These are phyloP conservation scores for Oryctes rhinoceros DNA, from an alignment of 1,140 invertebrate genomes.

Conservation along the genomic window DNA sequence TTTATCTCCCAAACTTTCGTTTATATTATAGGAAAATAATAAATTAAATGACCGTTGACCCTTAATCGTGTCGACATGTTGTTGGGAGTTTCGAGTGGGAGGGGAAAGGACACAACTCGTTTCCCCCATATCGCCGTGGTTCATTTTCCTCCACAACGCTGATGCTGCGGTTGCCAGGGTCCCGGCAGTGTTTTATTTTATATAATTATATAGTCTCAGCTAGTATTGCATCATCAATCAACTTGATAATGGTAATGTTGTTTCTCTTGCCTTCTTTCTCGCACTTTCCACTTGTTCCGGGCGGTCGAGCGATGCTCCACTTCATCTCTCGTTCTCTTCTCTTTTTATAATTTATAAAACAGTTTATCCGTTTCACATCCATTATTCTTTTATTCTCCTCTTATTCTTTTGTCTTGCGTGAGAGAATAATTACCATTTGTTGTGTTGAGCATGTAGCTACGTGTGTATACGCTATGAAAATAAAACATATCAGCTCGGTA, in stretches of 20 bases:
- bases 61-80: conserved; percentile 50
- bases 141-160: conserved; percentile 40
- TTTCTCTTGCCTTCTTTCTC: conserved; percentile 51
- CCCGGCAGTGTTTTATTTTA: conserved; percentile 50
- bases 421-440: conserved; percentile 22
- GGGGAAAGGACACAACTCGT: conserved; percentile 50
- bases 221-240: conserved; percentile 57
- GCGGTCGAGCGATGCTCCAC: background rate
- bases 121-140: conserved; percentile 39
- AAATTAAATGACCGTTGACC: conserved; percentile 57
- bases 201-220: conserved; percentile 57
- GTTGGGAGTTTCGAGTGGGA: conserved; percentile 47
- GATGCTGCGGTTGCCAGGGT: conserved; percentile 16
- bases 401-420: conserved; percentile 22
- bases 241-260: conserved; percentile 53
- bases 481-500: background rate
- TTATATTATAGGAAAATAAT: conserved; percentile 56
- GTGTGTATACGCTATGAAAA: background rate
- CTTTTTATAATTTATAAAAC: conserved; percentile 11
- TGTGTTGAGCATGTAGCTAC: background rate
- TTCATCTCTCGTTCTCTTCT: conserved; percentile 1
- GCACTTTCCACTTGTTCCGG: background rate
- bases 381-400: background rate
- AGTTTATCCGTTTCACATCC: conserved; percentile 14
- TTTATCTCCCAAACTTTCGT: conserved; percentile 36